Conservation (phyloP, 2,888 invertebrate genomes). For the Parnassius mnemosyne region DNA sequence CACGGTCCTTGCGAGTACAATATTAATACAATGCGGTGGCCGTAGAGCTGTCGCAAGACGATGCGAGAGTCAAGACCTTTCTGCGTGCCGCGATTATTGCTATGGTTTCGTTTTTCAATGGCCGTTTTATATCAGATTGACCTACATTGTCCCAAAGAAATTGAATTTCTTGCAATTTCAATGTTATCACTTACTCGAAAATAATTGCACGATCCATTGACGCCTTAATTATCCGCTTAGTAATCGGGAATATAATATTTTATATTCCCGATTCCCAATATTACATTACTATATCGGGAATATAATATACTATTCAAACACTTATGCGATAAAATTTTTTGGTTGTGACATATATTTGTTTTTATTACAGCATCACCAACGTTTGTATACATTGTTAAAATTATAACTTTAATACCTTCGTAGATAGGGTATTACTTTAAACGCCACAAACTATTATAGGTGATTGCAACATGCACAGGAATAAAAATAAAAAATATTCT, state of each 20-base stretch:
- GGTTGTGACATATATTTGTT: not conserved
- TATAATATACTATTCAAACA: too few species aligned
- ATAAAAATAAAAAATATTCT: not conserved
- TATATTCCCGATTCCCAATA: constrained; percentile 9
- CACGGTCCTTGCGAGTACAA: constrained; percentile 65
- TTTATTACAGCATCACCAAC: too few species aligned
- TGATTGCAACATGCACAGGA: too few species aligned
- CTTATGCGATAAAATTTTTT: too few species aligned
- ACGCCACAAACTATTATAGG: too few species aligned
- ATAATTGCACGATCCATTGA: constrained; percentile 30
- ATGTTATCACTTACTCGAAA: constrained; percentile 41
- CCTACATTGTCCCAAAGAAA: constrained; percentile 70
- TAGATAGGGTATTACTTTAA: too few species aligned
- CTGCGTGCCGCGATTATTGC: constrained; percentile 66
- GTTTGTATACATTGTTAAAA: too few species aligned
- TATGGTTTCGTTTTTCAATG: constrained; percentile 77
- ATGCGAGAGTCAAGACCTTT: constrained; percentile 58
- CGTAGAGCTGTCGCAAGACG: constrained; percentile 61
- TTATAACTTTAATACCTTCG: too few species aligned
- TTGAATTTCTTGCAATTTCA: constrained; percentile 59
- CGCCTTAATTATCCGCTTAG: constrained; percentile 15
- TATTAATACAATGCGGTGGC: constrained; percentile 46
- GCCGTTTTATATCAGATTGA: constrained; percentile 72
- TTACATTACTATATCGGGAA: too few species aligned
- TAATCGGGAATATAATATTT: constrained; percentile 22